Evolutionary conservation across 2,797 vertebrate species (phyloP).

Genomic region (Characodon lateralis): DNA sequence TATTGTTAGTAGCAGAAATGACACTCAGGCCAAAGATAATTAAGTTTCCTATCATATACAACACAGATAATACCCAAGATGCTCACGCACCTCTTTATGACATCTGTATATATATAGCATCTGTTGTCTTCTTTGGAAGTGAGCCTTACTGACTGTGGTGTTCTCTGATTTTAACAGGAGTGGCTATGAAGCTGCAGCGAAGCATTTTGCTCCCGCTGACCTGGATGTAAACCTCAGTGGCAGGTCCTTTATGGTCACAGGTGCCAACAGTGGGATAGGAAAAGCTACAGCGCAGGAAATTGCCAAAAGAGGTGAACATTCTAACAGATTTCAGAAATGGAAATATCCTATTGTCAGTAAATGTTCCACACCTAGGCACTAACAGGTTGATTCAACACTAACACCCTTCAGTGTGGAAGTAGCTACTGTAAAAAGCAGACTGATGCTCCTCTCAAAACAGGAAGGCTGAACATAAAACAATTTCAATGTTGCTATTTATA

Average conservation of each 20-base stretch:
- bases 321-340: background rate
- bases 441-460: background rate
- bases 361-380: background rate
- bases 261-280: slow-evolving; percentile 86
- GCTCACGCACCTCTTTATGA: background rate
- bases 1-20: background rate
- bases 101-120: background rate
- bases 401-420: background rate
- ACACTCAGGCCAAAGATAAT: background rate
- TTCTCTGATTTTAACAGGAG: slow-evolving; percentile 62
- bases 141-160: background rate
- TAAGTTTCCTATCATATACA: background rate
- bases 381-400: background rate
- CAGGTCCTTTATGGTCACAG: slow-evolving; percentile 83
- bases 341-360: background rate
- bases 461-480: background rate
- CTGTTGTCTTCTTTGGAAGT: background rate
- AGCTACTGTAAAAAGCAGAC: background rate
- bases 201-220: slow-evolving; percentile 77
- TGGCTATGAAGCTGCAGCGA: slow-evolving; percentile 83
- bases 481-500: background rate
- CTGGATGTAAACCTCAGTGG: slow-evolving; percentile 81
- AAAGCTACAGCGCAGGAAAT: slow-evolving; percentile 83
- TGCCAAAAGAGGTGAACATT: slow-evolving; percentile 79
- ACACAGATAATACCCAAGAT: background rate